Percentiles rank a stretch among this genome's conserved stretches.
These are phyloP conservation scores for Serilophus lunatus DNA, from an alignment of 2,113 vertebrate genomes.

Conservation along the genomic window DNA sequence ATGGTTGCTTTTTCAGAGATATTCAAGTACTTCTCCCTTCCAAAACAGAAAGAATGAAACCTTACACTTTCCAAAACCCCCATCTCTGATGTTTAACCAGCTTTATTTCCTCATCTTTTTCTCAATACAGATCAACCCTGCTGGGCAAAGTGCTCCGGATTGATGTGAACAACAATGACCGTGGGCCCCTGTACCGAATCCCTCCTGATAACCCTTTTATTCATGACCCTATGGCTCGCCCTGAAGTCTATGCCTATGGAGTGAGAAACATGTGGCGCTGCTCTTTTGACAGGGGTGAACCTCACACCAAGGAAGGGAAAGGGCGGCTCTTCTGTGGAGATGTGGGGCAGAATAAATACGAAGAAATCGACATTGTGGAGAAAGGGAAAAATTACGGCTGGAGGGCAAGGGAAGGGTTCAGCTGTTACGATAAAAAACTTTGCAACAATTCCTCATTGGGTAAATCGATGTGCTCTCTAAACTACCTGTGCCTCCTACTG, in stretches of 20 bases:
- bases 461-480: slow-evolving; percentile 51
- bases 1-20: background rate
- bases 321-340: slow-evolving; percentile 95
- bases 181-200: slow-evolving; percentile 82
- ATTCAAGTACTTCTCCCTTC: background rate
- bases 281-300: slow-evolving; percentile 90
- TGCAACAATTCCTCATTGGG: slow-evolving; percentile 89
- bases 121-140: slow-evolving; percentile 81
- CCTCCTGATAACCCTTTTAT: slow-evolving; percentile 90
- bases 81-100: background rate
- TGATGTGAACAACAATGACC: slow-evolving; percentile 82
- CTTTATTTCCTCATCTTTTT: background rate
- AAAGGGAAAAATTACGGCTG: slow-evolving; percentile 93
- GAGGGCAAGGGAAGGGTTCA: slow-evolving; percentile 93
- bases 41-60: background rate
- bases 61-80: background rate
- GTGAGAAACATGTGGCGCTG: slow-evolving; percentile 98
- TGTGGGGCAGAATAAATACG: slow-evolving; percentile 95
- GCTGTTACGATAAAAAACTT: slow-evolving; percentile 94
- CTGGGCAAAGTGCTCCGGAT: slow-evolving; percentile 94
- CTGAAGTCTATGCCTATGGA: slow-evolving; percentile 89
- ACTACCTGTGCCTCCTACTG: background rate
- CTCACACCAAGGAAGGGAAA: slow-evolving; percentile 79
- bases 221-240: slow-evolving; percentile 75
- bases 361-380: slow-evolving; percentile 92